Percentiles rank a stretch among this genome's conserved stretches.
phyloP scores from a whole-genome alignment of 2,797 vertebrate genomes.

The Nannoperca obscura region DNA sequence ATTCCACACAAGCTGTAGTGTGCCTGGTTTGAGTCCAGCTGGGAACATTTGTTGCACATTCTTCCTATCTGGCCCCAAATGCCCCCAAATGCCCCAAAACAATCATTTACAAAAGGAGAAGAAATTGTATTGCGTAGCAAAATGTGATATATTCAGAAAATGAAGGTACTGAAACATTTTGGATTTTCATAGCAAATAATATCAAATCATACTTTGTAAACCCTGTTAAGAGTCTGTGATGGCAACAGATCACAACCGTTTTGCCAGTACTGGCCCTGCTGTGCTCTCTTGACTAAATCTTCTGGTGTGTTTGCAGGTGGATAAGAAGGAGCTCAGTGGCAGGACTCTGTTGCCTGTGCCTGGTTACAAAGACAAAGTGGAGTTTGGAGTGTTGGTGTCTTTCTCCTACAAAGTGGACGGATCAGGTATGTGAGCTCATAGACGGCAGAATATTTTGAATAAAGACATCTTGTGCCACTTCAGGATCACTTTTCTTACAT shows the following conservation, averaged over 20 bases:
- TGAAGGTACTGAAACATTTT: background rate
- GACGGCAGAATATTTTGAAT: background rate
- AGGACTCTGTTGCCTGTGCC: slow-evolving; percentile 92
- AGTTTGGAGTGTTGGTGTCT: slow-evolving; percentile 93
- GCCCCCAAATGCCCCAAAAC: background rate
- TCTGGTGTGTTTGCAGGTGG: slow-evolving; percentile 84
- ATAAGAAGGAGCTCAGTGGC: slow-evolving; percentile 92
- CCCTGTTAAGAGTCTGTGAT: background rate
- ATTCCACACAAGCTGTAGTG: background rate
- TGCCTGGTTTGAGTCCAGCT: background rate
- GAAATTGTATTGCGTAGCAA: background rate
- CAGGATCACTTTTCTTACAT: background rate
- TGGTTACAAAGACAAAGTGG: slow-evolving; percentile 93
- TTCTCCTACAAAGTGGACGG: slow-evolving; percentile 92
- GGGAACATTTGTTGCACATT: background rate
- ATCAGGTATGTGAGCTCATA: slow-evolving; percentile 81
- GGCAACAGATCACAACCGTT: background rate
- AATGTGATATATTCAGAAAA: background rate
- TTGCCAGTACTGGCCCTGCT: background rate
- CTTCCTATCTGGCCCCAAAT: background rate
- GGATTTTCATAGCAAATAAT: background rate
- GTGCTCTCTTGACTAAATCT: slow-evolving; percentile 19
- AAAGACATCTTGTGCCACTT: background rate
- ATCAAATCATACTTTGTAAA: background rate
- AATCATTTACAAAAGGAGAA: background rate